A percentile compares a stretch with the other conserved stretches of the same genome.
Evolutionary conservation across 2,888 invertebrate species (phyloP).

Genomic region (Encarsia formosa): DNA sequence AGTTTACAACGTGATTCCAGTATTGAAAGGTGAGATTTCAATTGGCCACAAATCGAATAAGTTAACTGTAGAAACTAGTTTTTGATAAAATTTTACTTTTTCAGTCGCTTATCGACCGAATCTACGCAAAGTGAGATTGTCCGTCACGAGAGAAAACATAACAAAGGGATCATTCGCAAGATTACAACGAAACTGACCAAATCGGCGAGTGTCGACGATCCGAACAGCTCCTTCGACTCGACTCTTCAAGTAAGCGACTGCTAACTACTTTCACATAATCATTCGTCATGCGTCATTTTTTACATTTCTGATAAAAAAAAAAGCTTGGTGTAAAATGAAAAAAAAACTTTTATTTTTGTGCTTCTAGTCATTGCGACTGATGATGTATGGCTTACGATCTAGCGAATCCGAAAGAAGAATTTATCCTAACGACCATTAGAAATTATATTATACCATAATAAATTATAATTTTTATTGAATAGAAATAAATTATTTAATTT

Average conservation of each 20-base stretch:
- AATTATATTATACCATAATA: too few species aligned
- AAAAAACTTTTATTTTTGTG: conserved; percentile 6
- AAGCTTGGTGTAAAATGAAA: too few species aligned
- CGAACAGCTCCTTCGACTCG: conserved; percentile 45
- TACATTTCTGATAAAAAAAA: too few species aligned
- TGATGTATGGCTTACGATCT: conserved; percentile 13
- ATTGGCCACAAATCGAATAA: too few species aligned
- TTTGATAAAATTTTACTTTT: conserved; percentile 15
- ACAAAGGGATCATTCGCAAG: conserved; percentile 78
- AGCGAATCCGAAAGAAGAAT: too few species aligned
- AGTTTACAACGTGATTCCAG: conserved; percentile 69
- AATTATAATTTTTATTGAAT: too few species aligned
- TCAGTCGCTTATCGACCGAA: conserved; percentile 73
- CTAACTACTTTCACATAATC: background rate
- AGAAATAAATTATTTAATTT: too few species aligned
- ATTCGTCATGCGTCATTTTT: too few species aligned
- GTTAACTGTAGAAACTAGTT: background rate
- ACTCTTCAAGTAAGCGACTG: conserved; percentile 41
- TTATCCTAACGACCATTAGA: too few species aligned
- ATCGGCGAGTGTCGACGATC: conserved; percentile 76
- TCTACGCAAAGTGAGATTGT: conserved; percentile 80
- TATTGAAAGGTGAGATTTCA: conserved; percentile 67
- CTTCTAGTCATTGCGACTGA: conserved; percentile 20
- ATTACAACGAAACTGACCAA: conserved; percentile 77
- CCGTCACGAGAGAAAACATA: conserved; percentile 73